Conservation (phyloP, 2,797 vertebrate genomes). For the Aplochiton taeniatus region DNA sequence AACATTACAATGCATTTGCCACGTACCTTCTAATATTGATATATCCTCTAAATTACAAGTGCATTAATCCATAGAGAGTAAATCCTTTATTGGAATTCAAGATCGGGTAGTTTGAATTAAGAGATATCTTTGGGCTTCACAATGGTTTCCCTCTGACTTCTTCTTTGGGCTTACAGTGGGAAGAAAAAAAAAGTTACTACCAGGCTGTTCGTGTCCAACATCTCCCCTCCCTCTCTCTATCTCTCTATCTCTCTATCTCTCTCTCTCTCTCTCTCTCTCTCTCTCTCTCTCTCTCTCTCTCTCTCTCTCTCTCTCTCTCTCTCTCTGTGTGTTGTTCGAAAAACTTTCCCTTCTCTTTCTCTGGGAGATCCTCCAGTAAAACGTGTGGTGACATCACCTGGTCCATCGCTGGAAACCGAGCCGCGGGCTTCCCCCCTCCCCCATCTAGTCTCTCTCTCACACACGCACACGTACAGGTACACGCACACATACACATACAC, state of each 20-base stretch:
- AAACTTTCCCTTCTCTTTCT: slow-evolving; percentile 9
- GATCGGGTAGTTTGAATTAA: background rate
- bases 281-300: slow-evolving; percentile 13
- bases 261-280: slow-evolving; percentile 11
- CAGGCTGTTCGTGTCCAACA: slow-evolving; percentile 64
- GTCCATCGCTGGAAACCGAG: slow-evolving; percentile 44
- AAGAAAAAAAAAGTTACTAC: slow-evolving; percentile 62
- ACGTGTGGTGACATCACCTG: slow-evolving; percentile 64
- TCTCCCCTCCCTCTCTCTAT: slow-evolving; percentile 59
- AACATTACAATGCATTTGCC: slow-evolving; percentile 14
- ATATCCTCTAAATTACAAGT: slow-evolving; percentile 51
- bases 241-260: background rate
- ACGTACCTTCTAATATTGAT: slow-evolving; percentile 69
- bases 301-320: slow-evolving; percentile 15
- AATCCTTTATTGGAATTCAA: background rate
- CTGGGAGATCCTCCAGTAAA: slow-evolving; percentile 53
- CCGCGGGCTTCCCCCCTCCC: slow-evolving; percentile 34
- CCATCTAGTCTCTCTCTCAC: slow-evolving; percentile 32
- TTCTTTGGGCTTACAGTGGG: slow-evolving; percentile 48
- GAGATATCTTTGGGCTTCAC: slow-evolving; percentile 35
- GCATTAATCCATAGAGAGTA: slow-evolving; percentile 65
- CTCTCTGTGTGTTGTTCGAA: slow-evolving; percentile 5
- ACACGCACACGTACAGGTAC: slow-evolving; percentile 1
- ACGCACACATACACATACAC: slow-evolving; percentile 1
- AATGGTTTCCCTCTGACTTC: slow-evolving; percentile 37